These are phyloP conservation scores for Diplolepis rosae DNA, from an alignment of 2,888 invertebrate species.

Conservation along the genomic window DNA sequence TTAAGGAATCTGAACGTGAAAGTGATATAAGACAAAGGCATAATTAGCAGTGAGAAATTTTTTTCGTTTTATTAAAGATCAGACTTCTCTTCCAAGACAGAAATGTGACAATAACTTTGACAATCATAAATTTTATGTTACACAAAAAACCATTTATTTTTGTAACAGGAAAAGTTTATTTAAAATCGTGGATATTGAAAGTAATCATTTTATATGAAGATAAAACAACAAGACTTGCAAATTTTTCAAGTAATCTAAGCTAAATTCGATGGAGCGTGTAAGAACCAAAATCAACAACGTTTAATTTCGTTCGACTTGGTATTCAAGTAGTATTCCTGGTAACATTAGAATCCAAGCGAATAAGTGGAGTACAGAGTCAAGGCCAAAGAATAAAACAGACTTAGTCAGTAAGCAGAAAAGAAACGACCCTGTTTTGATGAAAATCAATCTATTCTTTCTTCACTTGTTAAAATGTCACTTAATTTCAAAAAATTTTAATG, in stretches of 20 bases:
- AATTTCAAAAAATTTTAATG: no score
- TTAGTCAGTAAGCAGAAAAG: slow-evolving; percentile 15
- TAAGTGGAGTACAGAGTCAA: slow-evolving; percentile 29
- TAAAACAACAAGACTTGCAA: not conserved
- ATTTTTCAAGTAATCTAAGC: slow-evolving; percentile 5
- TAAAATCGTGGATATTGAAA: not conserved
- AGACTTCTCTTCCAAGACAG: not conserved
- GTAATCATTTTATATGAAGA: not conserved
- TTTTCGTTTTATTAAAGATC: not conserved
- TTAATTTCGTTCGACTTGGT: slow-evolving; percentile 11
- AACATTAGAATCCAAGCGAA: slow-evolving; percentile 18
- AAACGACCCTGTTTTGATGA: slow-evolving; percentile 24
- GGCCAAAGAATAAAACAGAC: slow-evolving; percentile 25
- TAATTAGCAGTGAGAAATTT: not conserved
- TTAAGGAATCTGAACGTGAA: not conserved
- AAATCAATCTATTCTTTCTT: slow-evolving; percentile 9
- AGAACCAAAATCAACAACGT: not conserved
- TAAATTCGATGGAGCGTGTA: slow-evolving; percentile 16
- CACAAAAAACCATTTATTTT: not conserved
- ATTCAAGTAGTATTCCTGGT: slow-evolving; percentile 26
- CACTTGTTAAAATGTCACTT: not conserved
- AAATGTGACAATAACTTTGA: no score
- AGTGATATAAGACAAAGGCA: slow-evolving; percentile 14
- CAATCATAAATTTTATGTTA: not conserved
- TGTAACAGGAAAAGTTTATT: not conserved